phyloP scores from a whole-genome alignment of 2,797 vertebrate genomes.

The Sebastes kiyomatsui region DNA sequence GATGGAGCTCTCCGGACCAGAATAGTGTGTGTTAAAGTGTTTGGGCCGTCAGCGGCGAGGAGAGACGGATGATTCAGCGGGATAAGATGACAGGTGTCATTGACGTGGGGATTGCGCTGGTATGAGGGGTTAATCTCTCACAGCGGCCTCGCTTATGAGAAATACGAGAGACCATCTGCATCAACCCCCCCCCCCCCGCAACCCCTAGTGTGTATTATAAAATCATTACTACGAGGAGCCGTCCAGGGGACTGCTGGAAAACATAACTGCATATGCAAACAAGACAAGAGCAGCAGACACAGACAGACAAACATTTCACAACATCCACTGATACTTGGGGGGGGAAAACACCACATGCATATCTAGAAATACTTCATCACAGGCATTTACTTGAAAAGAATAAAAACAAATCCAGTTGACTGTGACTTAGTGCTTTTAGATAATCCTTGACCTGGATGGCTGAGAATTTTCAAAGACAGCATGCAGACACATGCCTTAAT shows the following conservation, averaged over 20 bases:
- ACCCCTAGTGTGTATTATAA: constrained; percentile 60
- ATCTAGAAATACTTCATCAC: constrained; percentile 23
- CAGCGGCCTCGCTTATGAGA: constrained; percentile 61
- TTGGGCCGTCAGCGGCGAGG: constrained; percentile 40
- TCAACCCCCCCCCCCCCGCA: constrained; percentile 44
- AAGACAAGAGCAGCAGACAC: constrained; percentile 23
- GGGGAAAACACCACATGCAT: constrained; percentile 11
- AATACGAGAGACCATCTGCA: constrained; percentile 73
- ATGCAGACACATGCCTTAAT: constrained; percentile 6
- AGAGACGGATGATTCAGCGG: constrained; percentile 61
- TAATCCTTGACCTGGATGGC: constrained; percentile 4
- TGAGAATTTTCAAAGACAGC: constrained; percentile 8
- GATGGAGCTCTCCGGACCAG: constrained; percentile 54
- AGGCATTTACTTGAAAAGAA: constrained; percentile 24
- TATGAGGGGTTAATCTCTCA: constrained; percentile 75
- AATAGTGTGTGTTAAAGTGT: constrained; percentile 76
- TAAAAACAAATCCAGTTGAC: constrained; percentile 25
- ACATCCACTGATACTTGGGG: constrained; percentile 1
- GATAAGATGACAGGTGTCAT: constrained; percentile 76
- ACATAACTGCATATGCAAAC: constrained; percentile 43
- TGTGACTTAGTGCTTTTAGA: constrained; percentile 11
- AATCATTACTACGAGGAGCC: constrained; percentile 65
- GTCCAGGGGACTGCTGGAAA: constrained; percentile 56
- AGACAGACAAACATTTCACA: constrained; percentile 43
- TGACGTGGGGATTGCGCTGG: constrained; percentile 68